These are phyloP conservation scores for Grammomys surdaster DNA, from an alignment of 2,113 vertebrate genomes.

Conservation along the genomic window DNA sequence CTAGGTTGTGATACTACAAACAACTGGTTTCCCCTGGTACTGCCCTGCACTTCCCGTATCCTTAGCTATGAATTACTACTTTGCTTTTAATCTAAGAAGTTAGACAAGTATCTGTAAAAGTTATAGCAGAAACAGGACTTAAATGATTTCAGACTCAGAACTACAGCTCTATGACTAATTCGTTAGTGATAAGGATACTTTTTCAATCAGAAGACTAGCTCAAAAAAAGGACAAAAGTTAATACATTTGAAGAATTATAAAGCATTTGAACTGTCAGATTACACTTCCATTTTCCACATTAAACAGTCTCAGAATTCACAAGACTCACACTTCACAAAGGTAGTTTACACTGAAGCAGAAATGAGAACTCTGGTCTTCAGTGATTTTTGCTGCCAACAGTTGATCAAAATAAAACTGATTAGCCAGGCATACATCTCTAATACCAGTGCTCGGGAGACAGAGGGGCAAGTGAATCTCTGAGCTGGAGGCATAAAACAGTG, in stretches of 20 bases:
- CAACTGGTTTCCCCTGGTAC: neutral
- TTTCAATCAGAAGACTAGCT: slow-evolving; percentile 8
- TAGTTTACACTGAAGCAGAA: neutral
- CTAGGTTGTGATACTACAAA: neutral
- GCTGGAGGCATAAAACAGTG: neutral
- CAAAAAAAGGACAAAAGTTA: slow-evolving; percentile 33
- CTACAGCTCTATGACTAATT: slow-evolving; percentile 42
- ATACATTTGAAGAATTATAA: slow-evolving; percentile 54
- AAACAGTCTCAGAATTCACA: slow-evolving; percentile 49
- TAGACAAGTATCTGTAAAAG: slow-evolving; percentile 2
- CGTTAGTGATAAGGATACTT: slow-evolving; percentile 27
- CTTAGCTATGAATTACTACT: slow-evolving; percentile 46
- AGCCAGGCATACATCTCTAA: too few species aligned
- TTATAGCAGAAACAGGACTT: slow-evolving; percentile 15
- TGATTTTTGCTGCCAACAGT: slow-evolving; percentile 35
- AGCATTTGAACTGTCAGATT: slow-evolving; percentile 27
- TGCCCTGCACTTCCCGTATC: slow-evolving; percentile 19
- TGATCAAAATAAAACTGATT: slow-evolving; percentile 58
- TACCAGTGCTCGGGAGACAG: too few species aligned
- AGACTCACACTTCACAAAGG: slow-evolving; percentile 29
- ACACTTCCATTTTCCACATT: slow-evolving; percentile 37
- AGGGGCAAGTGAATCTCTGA: too few species aligned
- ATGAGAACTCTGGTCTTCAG: slow-evolving; percentile 35
- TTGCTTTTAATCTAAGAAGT: slow-evolving; percentile 33
- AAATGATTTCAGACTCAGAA: slow-evolving; percentile 48